Evolutionary conservation across 2,797 vertebrate genomes (phyloP).

Genomic region (Sarcoramphus papa): DNA sequence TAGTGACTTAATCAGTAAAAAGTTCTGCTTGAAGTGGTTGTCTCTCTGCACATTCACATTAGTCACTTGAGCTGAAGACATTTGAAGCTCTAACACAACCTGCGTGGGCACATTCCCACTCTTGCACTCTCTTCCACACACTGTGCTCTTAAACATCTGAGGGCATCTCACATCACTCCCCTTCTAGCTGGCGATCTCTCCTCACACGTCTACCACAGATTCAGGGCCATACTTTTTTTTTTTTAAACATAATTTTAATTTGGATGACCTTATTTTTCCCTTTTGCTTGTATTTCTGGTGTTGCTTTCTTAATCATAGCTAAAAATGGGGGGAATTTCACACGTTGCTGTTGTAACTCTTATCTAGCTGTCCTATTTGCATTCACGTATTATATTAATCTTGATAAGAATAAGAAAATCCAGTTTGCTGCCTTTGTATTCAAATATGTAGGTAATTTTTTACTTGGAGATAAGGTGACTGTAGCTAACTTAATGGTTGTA

Average conservation of each 20-base stretch:
- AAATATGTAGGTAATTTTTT: constrained; percentile 35
- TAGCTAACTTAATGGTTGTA: constrained; percentile 24
- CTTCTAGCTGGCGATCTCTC: background rate
- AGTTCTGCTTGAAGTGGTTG: constrained; percentile 37
- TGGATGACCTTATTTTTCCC: background rate
- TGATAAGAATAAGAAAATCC: constrained; percentile 11
- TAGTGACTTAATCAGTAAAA: constrained; percentile 49
- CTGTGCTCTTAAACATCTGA: background rate
- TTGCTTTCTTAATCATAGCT: background rate
- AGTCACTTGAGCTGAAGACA: constrained; percentile 6
- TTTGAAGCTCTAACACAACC: background rate
- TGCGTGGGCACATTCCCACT: background rate
- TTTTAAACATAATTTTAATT: background rate
- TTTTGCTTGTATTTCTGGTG: background rate
- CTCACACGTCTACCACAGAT: background rate
- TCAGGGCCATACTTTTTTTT: background rate
- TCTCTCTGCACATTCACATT: background rate
- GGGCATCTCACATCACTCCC: background rate
- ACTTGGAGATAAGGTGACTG: constrained; percentile 10
- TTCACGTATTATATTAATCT: constrained; percentile 30
- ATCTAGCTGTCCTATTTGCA: constrained; percentile 10
- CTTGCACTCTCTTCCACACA: background rate
- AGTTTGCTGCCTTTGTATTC: constrained; percentile 31
- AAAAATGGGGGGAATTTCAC: background rate
- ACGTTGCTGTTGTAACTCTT: background rate